Evolutionary conservation across 2,888 invertebrate genomes (phyloP).

Genomic region (Ochropleura plecta): DNA sequence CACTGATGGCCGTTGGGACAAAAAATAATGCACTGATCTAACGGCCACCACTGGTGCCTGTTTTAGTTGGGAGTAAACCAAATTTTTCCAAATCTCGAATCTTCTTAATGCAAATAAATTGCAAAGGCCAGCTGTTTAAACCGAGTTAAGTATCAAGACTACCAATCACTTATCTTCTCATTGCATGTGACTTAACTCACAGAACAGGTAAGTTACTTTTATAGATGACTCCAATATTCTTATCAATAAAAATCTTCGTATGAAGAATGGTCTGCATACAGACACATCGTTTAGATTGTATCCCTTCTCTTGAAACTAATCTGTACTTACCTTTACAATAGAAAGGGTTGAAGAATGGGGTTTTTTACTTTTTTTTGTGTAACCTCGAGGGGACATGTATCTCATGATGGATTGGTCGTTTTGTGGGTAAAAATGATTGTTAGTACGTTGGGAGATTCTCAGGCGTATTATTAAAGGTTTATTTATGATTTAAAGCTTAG

Average conservation of each 20-base stretch:
- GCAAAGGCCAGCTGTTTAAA: conserved; percentile 7
- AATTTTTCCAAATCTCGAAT: conserved; percentile 10
- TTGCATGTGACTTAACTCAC: conserved; percentile 27
- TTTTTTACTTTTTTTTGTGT: conserved; percentile 79
- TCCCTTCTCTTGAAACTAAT: conserved; percentile 87
- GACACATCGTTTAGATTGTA: conserved; percentile 89
- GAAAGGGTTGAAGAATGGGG: conserved; percentile 86
- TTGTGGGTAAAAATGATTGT: conserved; percentile 70
- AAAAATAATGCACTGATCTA: too few relatives aligned
- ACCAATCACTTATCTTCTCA: conserved; percentile 30
- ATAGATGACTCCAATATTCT: conserved; percentile 82
- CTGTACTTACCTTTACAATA: conserved; percentile 78
- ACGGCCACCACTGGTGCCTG: too few relatives aligned
- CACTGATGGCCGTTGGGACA: too few relatives aligned
- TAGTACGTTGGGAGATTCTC: conserved; percentile 68
- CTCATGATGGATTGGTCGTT: conserved; percentile 85
- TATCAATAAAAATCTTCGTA: conserved; percentile 87
- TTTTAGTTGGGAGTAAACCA: too few relatives aligned
- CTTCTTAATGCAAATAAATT: conserved; percentile 25
- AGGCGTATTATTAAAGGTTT: conserved; percentile 49
- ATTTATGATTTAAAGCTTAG: conserved; percentile 19
- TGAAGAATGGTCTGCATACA: conserved; percentile 83
- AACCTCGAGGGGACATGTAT: conserved; percentile 73
- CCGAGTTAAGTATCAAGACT: not conserved
- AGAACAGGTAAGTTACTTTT: conserved; percentile 71